Percentiles rank a stretch among this genome's conserved stretches.
Conservation (phyloP, 2,888 invertebrate genomes). For the Xylophagus ater region DNA sequence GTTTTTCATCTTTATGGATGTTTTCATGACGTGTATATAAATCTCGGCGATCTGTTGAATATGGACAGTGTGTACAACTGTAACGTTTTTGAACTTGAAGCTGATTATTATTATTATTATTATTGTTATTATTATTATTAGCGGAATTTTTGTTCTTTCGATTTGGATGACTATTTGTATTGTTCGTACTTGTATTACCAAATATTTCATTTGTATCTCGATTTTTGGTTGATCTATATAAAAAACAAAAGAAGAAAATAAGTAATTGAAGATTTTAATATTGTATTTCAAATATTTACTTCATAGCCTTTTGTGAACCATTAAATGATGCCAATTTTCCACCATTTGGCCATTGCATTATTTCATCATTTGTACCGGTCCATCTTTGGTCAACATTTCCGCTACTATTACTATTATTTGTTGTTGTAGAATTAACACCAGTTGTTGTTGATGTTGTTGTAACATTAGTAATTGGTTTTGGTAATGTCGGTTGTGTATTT, state of each 20-base stretch:
- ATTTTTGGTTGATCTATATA: slow-evolving; percentile 4
- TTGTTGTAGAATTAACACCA: slow-evolving; percentile 2
- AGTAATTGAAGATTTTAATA: slow-evolving; percentile 8
- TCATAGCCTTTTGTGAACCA: slow-evolving; percentile 53
- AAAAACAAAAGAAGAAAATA: slow-evolving; percentile 1
- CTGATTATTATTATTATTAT: slow-evolving; percentile 25
- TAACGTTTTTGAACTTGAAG: slow-evolving; percentile 55
- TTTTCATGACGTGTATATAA: slow-evolving; percentile 86
- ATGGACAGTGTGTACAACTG: slow-evolving; percentile 78
- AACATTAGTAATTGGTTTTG: slow-evolving; percentile 27
- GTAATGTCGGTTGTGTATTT: slow-evolving; percentile 35
- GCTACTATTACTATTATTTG: slow-evolving; percentile 19
- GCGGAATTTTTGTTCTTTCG: slow-evolving; percentile 20
- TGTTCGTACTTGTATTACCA: slow-evolving; percentile 1
- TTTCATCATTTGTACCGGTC: slow-evolving; percentile 56
- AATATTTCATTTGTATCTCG: slow-evolving; percentile 5
- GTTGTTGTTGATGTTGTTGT: slow-evolving; percentile 14
- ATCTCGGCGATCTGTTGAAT: slow-evolving; percentile 83
- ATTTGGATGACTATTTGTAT: slow-evolving; percentile 5
- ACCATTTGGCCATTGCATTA: slow-evolving; percentile 56
- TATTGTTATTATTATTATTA: slow-evolving; percentile 19
- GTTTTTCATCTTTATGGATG: slow-evolving; percentile 87
- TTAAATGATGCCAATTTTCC: slow-evolving; percentile 73
- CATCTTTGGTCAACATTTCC: slow-evolving; percentile 32
- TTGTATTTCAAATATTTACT: slow-evolving; percentile 49